A percentile compares a stretch with the other conserved stretches of the same genome.
Conservation (phyloP, 2,797 vertebrate species). For the Anolis apletophallus region DNA sequence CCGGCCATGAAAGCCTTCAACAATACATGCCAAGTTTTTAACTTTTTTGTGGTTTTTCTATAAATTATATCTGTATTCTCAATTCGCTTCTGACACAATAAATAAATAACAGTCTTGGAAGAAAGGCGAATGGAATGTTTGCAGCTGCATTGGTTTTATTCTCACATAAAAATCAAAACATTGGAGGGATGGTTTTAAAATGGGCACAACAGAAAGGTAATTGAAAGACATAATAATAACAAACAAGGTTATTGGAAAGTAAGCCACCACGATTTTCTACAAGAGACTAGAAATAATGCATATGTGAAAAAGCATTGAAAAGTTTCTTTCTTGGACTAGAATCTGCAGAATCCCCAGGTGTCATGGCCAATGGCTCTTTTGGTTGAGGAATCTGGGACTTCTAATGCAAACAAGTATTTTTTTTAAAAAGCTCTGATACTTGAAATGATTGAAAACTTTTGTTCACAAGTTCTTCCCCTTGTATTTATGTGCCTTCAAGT, state of each 20-base stretch:
- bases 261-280: background rate
- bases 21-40: too few relatives aligned
- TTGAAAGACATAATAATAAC: background rate
- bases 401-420: too few relatives aligned
- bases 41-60: too few relatives aligned
- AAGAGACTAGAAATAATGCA: background rate
- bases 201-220: background rate
- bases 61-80: too few relatives aligned
- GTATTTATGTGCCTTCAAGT: too few relatives aligned
- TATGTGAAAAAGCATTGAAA: background rate
- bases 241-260: background rate
- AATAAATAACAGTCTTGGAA: background rate
- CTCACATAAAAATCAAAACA: background rate
- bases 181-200: background rate
- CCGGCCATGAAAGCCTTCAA: too few relatives aligned
- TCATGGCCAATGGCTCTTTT: too few relatives aligned
- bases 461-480: background rate
- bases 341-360: too few relatives aligned
- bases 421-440: background rate
- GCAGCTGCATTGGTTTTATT: background rate
- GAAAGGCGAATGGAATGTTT: background rate
- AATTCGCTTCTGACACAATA: too few relatives aligned
- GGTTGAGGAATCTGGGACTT: too few relatives aligned
- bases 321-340: too few relatives aligned
- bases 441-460: background rate